phyloP scores from a whole-genome alignment of 2,888 invertebrate species.

The Disparrhopalites patrizii region DNA sequence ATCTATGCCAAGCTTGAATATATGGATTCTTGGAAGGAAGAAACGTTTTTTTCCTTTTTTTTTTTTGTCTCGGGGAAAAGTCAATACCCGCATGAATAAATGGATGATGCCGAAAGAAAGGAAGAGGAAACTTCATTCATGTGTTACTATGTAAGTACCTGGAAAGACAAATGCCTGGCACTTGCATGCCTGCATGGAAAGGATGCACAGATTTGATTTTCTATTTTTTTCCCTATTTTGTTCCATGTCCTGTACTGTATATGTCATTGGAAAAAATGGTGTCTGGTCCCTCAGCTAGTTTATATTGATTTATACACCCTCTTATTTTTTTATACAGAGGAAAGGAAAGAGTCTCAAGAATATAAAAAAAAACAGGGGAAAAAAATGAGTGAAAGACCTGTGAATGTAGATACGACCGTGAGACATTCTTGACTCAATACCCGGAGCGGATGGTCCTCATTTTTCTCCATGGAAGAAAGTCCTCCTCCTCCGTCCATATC shows the following conservation, averaged over 20 bases:
- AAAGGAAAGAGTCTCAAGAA: slow-evolving; percentile 1
- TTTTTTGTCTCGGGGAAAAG: too few relatives aligned
- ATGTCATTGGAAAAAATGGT: background rate
- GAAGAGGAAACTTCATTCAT: too few relatives aligned
- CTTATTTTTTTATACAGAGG: background rate
- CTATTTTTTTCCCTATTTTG: slow-evolving; percentile 6
- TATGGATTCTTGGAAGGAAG: too few relatives aligned
- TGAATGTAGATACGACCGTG: slow-evolving; percentile 84
- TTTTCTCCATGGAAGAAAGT: slow-evolving; percentile 41
- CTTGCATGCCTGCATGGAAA: background rate
- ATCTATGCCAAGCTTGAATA: too few relatives aligned
- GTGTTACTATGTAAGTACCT: too few relatives aligned
- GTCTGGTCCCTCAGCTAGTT: background rate
- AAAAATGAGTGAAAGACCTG: slow-evolving; percentile 56
- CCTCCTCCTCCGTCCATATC: too few relatives aligned
- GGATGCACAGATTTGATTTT: background rate
- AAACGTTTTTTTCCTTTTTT: too few relatives aligned
- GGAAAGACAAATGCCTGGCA: too few relatives aligned
- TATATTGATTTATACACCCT: slow-evolving; percentile 22
- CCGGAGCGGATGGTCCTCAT: slow-evolving; percentile 72
- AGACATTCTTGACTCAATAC: slow-evolving; percentile 87
- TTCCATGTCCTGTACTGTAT: background rate
- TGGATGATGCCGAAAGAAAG: too few relatives aligned
- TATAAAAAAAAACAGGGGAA: background rate
- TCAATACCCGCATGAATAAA: too few relatives aligned